These are phyloP conservation scores for Threskiornis aethiopicus DNA, from an alignment of 2,797 vertebrate genomes.

Conservation along the genomic window DNA sequence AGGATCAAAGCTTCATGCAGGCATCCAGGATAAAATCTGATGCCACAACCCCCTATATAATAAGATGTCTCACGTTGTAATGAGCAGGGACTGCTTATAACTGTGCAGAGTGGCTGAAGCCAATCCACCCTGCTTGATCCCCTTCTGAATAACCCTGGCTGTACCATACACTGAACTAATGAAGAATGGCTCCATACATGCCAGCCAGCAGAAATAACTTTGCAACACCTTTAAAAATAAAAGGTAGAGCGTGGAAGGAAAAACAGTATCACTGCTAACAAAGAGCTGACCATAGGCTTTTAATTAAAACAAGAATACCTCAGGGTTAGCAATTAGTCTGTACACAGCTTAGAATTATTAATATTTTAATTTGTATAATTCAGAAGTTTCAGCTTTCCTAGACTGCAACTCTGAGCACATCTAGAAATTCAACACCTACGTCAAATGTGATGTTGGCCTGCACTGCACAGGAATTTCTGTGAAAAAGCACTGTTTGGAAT, in stretches of 20 bases:
- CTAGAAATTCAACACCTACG: neutral
- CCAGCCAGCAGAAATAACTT: neutral
- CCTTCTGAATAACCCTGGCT: neutral
- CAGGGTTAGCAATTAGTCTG: neutral
- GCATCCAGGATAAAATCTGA: neutral
- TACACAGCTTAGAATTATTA: neutral
- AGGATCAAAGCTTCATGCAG: neutral
- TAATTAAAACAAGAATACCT: neutral
- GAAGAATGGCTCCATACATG: neutral
- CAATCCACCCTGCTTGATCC: neutral
- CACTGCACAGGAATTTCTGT: neutral
- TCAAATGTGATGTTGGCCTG: neutral
- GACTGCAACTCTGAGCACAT: accelerated
- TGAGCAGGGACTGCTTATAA: neutral
- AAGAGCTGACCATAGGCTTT: neutral
- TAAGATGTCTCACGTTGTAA: neutral
- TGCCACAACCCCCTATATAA: neutral
- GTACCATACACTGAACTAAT: neutral
- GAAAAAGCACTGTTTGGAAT: neutral
- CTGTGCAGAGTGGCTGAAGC: neutral
- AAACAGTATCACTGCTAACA: neutral
- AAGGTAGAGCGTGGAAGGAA: neutral
- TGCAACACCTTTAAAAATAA: neutral
- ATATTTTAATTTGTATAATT: neutral
- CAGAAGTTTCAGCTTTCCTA: neutral